Base-by-base conservation (phyloP, 2,797 vertebrate genomes). In the Saxicola maurus region DNA sequence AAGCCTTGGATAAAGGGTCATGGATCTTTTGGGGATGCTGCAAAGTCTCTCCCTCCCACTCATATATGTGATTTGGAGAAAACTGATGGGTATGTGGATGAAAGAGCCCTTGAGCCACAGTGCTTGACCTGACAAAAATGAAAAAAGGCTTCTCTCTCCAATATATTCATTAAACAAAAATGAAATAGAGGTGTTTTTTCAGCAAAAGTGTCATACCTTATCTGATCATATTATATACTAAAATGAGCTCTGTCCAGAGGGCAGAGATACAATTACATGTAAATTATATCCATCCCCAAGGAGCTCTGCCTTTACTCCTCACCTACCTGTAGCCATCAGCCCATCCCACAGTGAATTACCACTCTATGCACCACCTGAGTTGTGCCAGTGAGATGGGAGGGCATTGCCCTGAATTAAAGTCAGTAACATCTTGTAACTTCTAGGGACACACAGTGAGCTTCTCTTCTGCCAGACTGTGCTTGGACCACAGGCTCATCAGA, bases 101-200 rank as follows among this genome's bases (percentile, higher is more conserved):
- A 65, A 12, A 74, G 19, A 81, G 24, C 11, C 11, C 27, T 43
- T 67, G 48, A 78, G 40, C 25, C 1, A 2, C 31, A 57, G 48
- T 16, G 11, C 14, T 13, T 20, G 10, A 60, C 21, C 21, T 15
- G 10, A 56, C 66, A 62, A 48, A 73, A 72, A 28, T 0, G 0
- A 46, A 38, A 13, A 91, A 82, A 86, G 27, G 25, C 14, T 66
- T 9, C 2, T 17, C 17, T 9, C 8, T 66, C 24, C 30, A 49
- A 49, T 38, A 46, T 13, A 79, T 19, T 67, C 4, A 82, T 74
- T 61, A 40, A 57, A 83, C 86, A 90, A 2, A 37, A 11, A 66
- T 2, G 9, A 76, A 17, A 35, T n/a, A 23, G 15, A 57, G 24
- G 12, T 30, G 5, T 7, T 71, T 87, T 53, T 57, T 55, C 65